Conservation (phyloP, 1,140 invertebrate genomes). For the Doryteuthis pealeii region DNA sequence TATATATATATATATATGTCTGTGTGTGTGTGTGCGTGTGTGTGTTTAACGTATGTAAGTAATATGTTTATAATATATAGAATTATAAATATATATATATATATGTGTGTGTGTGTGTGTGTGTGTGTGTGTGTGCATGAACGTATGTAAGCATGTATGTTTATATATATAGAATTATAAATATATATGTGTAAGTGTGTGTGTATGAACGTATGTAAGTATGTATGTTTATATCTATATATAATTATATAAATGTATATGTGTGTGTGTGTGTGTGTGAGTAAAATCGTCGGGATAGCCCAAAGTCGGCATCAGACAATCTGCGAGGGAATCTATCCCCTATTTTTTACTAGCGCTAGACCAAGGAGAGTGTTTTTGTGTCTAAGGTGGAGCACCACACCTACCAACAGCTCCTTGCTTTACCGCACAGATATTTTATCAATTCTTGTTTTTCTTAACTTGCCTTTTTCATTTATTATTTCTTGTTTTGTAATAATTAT, state of each 20-base stretch:
- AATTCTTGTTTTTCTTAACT: no score
- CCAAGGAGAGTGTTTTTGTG: no score
- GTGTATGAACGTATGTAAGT: background rate
- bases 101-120: background rate
- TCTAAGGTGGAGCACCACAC: no score
- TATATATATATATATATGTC: background rate
- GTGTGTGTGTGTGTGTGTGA: background rate
- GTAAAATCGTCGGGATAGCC: no score
- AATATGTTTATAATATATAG: background rate
- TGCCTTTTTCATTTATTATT: no score
- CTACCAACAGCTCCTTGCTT: no score
- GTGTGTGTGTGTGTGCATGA: background rate
- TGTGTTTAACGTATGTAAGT: background rate
- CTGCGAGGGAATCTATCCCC: no score
- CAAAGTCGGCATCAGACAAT: no score
- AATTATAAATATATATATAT: background rate
- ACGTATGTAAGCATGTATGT: background rate
- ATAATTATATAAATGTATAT: background rate
- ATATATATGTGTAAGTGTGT: background rate
- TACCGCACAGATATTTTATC: no score
- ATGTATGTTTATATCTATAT: background rate
- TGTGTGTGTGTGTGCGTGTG: background rate
- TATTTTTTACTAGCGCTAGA: no score
- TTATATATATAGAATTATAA: background rate
- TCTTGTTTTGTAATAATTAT: no score